Conservation (phyloP, 2,888 invertebrate genomes). For the Agrochola lychnidis region DNA sequence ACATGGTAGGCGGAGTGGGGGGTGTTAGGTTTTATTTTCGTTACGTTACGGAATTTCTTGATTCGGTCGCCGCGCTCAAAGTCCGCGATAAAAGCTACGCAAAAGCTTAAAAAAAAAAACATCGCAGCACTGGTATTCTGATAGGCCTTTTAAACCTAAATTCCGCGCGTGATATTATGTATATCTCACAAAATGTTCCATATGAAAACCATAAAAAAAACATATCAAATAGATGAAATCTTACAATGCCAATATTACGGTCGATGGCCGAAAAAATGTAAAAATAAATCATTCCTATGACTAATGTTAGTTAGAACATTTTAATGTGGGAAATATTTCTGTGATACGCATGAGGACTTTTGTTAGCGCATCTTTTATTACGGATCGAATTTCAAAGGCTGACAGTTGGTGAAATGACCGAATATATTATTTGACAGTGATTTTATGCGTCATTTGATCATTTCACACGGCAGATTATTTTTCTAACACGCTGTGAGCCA, state of each 20-base stretch:
- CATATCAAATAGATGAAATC: too few relatives aligned
- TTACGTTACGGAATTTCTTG: too few relatives aligned
- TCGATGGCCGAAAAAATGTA: constrained; percentile 19
- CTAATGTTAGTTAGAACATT: constrained; percentile 41
- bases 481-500: background rate
- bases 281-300: constrained; percentile 47
- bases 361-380: constrained; percentile 19
- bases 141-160: too few relatives aligned
- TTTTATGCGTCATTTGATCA: constrained; percentile 17
- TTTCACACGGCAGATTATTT: background rate
- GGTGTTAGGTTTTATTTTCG: too few relatives aligned
- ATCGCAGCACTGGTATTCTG: too few relatives aligned
- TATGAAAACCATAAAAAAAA: too few relatives aligned
- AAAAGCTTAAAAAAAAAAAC: too few relatives aligned
- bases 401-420: background rate
- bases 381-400: constrained; percentile 42
- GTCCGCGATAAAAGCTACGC: too few relatives aligned
- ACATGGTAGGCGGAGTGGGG: too few relatives aligned
- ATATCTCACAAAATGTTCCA: too few relatives aligned
- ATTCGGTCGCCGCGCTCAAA: too few relatives aligned
- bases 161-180: too few relatives aligned
- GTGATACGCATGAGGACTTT: constrained; percentile 45
- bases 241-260: constrained; percentile 11
- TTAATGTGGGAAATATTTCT: constrained; percentile 24
- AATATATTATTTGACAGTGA: constrained; percentile 16